Base-by-base conservation (phyloP, 2,797 vertebrate species). In the Muscicapa comitata region DNA sequence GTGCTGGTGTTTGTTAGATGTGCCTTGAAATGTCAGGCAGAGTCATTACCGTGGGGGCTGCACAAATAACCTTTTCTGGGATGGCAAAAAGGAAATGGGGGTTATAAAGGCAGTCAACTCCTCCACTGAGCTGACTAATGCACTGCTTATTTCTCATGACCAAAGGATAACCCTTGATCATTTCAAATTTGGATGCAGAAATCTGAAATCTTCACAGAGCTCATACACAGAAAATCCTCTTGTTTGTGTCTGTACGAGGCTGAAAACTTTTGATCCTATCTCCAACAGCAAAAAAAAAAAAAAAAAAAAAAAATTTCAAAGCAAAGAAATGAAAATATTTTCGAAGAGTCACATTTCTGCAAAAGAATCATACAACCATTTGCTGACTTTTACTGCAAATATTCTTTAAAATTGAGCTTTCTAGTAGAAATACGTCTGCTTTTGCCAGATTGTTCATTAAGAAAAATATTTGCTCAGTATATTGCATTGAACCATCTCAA, bases 1-100 rank as follows among this genome's bases (percentile, higher is more conserved):
- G 7, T n/a, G 63, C 66, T 86, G 66, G 53, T 92, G 74, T 86
- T 86, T 94, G 80, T 42, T 92, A 73, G 76, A 86, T 95, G 80
- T 75, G 77, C 77, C 90, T 93, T 76, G 83, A 95, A 95, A 95
- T 93, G 93, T 92, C 93, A 95, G 73, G 43, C 62, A 62, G 74
- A 85, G 76, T 40, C 80, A 38, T 93, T 92, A 68, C 72, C 0
- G 4, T 24, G 61, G 72, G 68, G 84, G 82, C 61, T 88, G 83
- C 70, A 40, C 42, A 48, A 61, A 50, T 88, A 38, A 96, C 90
- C 50, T 96, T 92, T 93, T 40, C 92, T 90, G 51, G n/a, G 81
- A 43, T 16, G 20, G 35, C 33, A 33, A 5, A 19, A 74, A 77
- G 72, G 61, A 77, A 90, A 77, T 24, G 24, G 61, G 59, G 82